These are phyloP conservation scores for Tenthredo distinguenda DNA, from an alignment of 2,888 invertebrate species.

Conservation along the genomic window DNA sequence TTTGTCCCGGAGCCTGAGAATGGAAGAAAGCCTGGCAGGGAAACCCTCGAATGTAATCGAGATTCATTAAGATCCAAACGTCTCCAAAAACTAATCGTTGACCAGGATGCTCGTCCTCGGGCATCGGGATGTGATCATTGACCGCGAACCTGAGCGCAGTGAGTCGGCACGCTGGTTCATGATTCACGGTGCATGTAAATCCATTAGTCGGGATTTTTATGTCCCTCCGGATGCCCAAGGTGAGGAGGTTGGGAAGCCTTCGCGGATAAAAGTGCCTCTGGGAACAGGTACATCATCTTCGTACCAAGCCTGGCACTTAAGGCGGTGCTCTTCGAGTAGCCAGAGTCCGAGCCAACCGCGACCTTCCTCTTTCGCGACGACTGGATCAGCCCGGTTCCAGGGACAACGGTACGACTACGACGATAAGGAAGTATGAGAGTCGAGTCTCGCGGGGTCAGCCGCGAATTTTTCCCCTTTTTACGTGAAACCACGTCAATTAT, in stretches of 20 bases:
- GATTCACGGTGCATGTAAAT: constrained; percentile 60
- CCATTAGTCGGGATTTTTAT: constrained; percentile 64
- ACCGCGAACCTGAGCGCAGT: neutral
- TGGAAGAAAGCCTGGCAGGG: neutral
- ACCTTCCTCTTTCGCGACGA: neutral
- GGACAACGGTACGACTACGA: neutral
- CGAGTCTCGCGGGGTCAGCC: constrained; percentile 1
- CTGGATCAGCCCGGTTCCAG: constrained; percentile 9
- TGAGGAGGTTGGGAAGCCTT: constrained; percentile 37
- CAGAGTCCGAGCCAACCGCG: neutral
- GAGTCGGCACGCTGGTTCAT: constrained; percentile 16
- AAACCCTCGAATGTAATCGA: neutral
- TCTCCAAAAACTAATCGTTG: neutral
- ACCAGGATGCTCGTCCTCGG: constrained; percentile 8
- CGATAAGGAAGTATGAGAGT: constrained; percentile 16
- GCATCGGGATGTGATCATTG: neutral
- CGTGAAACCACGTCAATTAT: neutral
- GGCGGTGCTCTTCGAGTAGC: constrained; percentile 19
- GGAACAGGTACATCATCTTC: constrained; percentile 46
- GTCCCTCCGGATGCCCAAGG: constrained; percentile 19
- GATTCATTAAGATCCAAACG: too few species aligned
- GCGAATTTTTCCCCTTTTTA: neutral
- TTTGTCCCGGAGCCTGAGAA: neutral
- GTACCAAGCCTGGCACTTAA: constrained; percentile 29
- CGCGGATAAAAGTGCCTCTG: neutral